These are phyloP conservation scores for Netelia virgata DNA, from an alignment of 2,888 invertebrate species.

Conservation along the genomic window DNA sequence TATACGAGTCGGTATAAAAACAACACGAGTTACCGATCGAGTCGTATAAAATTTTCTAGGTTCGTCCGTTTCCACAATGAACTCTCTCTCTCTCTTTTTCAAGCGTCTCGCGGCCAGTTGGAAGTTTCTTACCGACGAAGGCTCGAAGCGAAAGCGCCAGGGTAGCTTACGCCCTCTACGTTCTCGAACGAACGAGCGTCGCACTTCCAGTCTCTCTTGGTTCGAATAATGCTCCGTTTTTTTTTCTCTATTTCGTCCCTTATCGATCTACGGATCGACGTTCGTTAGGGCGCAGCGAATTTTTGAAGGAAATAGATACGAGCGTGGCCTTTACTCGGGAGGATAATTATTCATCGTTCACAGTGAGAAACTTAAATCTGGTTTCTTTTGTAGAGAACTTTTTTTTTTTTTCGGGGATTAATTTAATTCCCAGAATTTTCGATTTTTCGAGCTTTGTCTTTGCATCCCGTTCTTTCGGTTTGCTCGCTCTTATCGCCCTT, in stretches of 20 bases:
- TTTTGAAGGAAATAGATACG: background rate
- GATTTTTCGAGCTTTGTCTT: background rate
- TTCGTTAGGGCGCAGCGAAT: background rate
- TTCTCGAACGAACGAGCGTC: background rate
- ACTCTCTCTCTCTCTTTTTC: background rate
- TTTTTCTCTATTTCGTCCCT: background rate
- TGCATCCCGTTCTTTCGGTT: background rate
- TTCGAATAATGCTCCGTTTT: background rate
- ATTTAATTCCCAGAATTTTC: background rate
- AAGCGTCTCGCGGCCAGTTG: background rate
- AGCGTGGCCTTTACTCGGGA: background rate
- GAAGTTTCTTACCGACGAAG: conserved; percentile 34
- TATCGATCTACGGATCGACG: background rate
- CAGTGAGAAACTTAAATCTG: background rate
- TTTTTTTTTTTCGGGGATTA: background rate
- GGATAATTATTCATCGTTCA: background rate
- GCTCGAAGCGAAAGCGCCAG: conserved; percentile 1
- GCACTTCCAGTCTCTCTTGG: background rate
- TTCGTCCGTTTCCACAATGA: no score
- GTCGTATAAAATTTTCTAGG: background rate
- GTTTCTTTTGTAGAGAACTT: no score
- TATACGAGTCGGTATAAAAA: background rate
- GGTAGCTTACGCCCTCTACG: conserved; percentile 45
- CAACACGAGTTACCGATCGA: conserved; percentile 4
- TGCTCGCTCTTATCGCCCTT: background rate